Percentiles rank a stretch among this genome's conserved stretches.
Evolutionary conservation across 2,797 vertebrate genomes (phyloP).

Genomic region (Poecilia picta): DNA sequence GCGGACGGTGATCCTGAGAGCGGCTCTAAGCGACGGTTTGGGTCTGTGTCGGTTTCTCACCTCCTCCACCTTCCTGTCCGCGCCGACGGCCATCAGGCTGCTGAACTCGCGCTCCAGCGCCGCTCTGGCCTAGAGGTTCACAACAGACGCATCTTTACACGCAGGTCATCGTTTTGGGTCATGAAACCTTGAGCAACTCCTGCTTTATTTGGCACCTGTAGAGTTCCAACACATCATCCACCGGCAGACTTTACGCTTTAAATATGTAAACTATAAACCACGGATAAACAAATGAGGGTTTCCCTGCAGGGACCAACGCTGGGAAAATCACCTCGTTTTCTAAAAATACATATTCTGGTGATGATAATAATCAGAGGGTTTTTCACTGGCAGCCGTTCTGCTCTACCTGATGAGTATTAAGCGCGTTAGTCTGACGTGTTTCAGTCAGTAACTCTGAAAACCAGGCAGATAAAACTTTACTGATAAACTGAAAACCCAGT

Average conservation of each 20-base stretch:
- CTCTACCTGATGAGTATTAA: not conserved
- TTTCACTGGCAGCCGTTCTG: not conserved
- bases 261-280: not conserved
- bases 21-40: not conserved
- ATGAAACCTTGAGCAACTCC: not conserved
- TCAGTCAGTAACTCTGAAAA: not conserved
- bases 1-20: not conserved
- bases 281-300: not conserved
- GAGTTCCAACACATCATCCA: not conserved
- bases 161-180: not conserved
- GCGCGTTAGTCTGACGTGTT: not conserved
- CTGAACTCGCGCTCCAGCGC: slow-evolving; percentile 92
- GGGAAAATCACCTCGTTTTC: not conserved
- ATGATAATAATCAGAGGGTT: not conserved
- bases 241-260: not conserved
- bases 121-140: slow-evolving; percentile 83
- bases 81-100: slow-evolving; percentile 89
- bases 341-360: not conserved
- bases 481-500: not conserved
- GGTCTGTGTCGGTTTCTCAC: slow-evolving; percentile 68
- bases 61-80: slow-evolving; percentile 91
- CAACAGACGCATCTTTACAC: no score
- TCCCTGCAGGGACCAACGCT: not conserved
- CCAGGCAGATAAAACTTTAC: not conserved
- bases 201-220: not conserved